A percentile compares a stretch with the other conserved stretches of the same genome.
Conservation (phyloP, 2,888 invertebrate species). For the Cheilosia soror region DNA sequence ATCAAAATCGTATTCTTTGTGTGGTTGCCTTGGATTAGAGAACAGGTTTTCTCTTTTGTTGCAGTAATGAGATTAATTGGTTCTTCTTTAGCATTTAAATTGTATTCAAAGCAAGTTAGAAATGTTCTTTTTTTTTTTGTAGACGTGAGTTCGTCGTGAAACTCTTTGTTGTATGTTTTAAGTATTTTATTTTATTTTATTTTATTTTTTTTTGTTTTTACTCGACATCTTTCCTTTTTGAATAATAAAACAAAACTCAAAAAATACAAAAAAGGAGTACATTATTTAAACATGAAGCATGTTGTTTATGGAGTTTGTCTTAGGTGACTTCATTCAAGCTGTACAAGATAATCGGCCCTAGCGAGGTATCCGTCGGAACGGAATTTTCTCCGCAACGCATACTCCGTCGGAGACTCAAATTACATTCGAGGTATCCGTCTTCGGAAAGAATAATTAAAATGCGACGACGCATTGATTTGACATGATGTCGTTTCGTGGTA, state of each 20-base stretch:
- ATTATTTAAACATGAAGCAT: background rate
- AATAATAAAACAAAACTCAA: conserved; percentile 30
- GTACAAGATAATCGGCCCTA: no score
- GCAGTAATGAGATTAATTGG: conserved; percentile 28
- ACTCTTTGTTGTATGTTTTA: conserved; percentile 53
- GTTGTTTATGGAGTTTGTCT: no score
- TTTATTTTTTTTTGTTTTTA: background rate
- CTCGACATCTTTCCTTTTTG: conserved; percentile 28
- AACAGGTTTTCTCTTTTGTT: conserved; percentile 6
- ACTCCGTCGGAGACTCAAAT: no score
- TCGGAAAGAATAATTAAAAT: no score
- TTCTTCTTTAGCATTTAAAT: conserved; percentile 12
- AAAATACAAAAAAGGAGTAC: background rate
- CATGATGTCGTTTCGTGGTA: no score
- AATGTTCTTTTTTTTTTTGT: conserved; percentile 26
- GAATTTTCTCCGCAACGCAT: no score
- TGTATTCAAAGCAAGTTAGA: conserved; percentile 37
- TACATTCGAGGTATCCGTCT: no score
- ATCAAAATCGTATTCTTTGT: conserved; percentile 34
- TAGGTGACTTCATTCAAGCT: no score
- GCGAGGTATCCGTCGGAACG: no score
- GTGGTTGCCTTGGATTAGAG: conserved; percentile 52
- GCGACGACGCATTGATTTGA: no score
- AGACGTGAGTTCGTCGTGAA: conserved; percentile 30
- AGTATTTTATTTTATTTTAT: conserved; percentile 28